phyloP scores from a whole-genome alignment of 2,797 vertebrate genomes.

The Gambusia yucatana region DNA sequence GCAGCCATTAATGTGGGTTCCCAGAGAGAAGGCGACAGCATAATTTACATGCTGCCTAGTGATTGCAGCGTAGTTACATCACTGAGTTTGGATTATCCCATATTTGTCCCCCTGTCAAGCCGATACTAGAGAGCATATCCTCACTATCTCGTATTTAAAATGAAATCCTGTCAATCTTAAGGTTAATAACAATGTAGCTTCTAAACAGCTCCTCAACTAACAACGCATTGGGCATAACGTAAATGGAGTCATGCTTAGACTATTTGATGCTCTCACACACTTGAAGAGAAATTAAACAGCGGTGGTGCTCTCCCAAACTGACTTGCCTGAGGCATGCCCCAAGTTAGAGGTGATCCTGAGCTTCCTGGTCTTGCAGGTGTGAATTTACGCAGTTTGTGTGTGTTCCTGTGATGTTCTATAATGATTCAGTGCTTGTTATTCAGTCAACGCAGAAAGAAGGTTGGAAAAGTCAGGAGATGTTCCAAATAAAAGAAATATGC shows the following conservation, averaged over 20 bases:
- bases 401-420: slow-evolving; percentile 21
- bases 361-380: slow-evolving; percentile 18
- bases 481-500: slow-evolving; percentile 28
- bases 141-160: slow-evolving; percentile 14
- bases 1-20: slow-evolving; percentile 42
- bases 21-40: slow-evolving; percentile 54
- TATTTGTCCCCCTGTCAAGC: slow-evolving; percentile 45
- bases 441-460: slow-evolving; percentile 33
- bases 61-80: slow-evolving; percentile 51
- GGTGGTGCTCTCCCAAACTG: slow-evolving; percentile 51
- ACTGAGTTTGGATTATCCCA: slow-evolving; percentile 27
- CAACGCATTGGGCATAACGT: slow-evolving; percentile 11
- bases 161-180: slow-evolving; percentile 35
- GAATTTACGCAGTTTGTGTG: slow-evolving; percentile 15
- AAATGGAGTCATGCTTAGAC: slow-evolving; percentile 49
- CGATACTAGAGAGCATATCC: slow-evolving; percentile 27
- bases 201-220: neutral
- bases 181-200: slow-evolving; percentile 12
- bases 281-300: slow-evolving; percentile 34
- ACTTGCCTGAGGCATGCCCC: slow-evolving; percentile 58
- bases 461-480: slow-evolving; percentile 53
- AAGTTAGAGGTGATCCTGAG: slow-evolving; percentile 49
- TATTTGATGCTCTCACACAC: slow-evolving; percentile 26
- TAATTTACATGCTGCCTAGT: slow-evolving; percentile 49
- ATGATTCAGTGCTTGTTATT: slow-evolving; percentile 51